phyloP scores from a whole-genome alignment of 2,797 vertebrate genomes.

The Knipowitschia caucasica region DNA sequence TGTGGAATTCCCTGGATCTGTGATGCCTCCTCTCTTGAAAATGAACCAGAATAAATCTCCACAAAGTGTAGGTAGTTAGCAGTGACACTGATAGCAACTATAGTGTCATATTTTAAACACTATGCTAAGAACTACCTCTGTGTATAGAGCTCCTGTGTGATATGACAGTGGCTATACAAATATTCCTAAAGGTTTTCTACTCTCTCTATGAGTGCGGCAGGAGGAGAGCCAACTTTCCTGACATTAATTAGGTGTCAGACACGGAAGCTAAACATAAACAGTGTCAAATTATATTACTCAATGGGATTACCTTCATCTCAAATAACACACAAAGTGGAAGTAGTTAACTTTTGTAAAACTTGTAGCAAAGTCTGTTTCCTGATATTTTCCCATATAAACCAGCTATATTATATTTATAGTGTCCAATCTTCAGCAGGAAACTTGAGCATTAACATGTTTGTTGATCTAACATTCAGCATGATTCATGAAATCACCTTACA shows the following conservation, averaged over 20 bases:
- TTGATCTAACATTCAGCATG: not conserved
- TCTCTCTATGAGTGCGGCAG: conserved; percentile 49
- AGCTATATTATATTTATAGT: too few species aligned
- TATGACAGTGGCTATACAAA: conserved; percentile 50
- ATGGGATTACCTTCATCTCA: conserved; percentile 69
- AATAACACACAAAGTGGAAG: conserved; percentile 44
- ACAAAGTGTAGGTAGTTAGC: conserved; percentile 28
- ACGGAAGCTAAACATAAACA: conserved; percentile 71
- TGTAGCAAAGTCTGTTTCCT: conserved; percentile 45
- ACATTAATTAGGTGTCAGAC: conserved; percentile 78
- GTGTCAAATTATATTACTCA: conserved; percentile 67
- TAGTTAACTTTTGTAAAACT: conserved; percentile 53
- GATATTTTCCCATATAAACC: too few species aligned
- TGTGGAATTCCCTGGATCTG: conserved; percentile 22
- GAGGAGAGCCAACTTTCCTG: conserved; percentile 62
- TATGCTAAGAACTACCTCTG: conserved; percentile 32
- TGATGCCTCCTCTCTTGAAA: conserved; percentile 21
- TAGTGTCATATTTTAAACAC: conserved; percentile 21
- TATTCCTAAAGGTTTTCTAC: conserved; percentile 65
- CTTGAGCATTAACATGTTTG: not conserved
- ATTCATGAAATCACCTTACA: not conserved
- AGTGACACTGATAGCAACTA: conserved; percentile 46
- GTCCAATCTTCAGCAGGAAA: not conserved
- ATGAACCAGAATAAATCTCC: conserved; percentile 24
- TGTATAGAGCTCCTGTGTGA: conserved; percentile 57